These are phyloP conservation scores for Proteles cristata DNA, from an alignment of 2,113 vertebrate species.

Conservation along the genomic window DNA sequence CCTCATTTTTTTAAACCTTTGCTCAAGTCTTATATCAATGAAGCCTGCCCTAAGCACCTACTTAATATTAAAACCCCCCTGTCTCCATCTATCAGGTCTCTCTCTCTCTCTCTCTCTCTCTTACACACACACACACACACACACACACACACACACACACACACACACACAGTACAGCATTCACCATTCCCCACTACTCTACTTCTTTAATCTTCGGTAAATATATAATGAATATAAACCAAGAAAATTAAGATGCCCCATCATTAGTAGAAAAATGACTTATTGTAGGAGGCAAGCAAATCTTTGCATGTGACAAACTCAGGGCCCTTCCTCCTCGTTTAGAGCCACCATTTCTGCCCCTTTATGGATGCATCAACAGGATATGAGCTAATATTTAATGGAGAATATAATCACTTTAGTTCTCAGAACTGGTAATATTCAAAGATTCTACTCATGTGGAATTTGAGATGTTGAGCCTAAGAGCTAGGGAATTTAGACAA, in stretches of 20 bases:
- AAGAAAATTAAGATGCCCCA: neutral
- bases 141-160: too few species aligned
- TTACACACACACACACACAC: fast-evolving
- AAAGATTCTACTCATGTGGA: neutral
- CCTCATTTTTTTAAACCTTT: neutral
- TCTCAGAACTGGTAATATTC: neutral
- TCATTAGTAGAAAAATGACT: neutral
- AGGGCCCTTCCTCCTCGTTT: neutral
- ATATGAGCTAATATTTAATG: neutral
- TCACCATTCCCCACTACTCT: neutral
- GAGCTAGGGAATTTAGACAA: neutral
- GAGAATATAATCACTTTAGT: neutral
- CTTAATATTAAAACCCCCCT: neutral
- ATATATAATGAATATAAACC: neutral
- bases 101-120: too few species aligned
- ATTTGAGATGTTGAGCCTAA: neutral
- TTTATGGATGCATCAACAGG: neutral
- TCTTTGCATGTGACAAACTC: neutral
- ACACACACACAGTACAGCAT: neutral
- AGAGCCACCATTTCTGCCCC: neutral
- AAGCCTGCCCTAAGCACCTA: neutral
- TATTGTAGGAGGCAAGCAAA: neutral
- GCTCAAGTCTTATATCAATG: neutral
- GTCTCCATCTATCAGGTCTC: too few species aligned
- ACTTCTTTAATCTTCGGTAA: neutral